Conservation (phyloP, 2,888 invertebrate species). For the Eucera pruinosa region DNA sequence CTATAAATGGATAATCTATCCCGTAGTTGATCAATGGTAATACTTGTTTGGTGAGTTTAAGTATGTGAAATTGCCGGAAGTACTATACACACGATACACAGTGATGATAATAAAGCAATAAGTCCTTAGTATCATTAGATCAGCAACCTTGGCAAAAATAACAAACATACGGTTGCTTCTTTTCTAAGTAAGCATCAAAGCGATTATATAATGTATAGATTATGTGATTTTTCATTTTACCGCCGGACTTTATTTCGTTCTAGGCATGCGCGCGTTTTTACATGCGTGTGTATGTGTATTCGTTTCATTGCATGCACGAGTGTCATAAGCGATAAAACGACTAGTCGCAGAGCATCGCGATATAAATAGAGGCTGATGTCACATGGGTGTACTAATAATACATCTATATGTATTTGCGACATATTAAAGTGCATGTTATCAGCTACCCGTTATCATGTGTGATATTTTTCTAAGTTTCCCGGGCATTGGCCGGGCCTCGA, state of each 20-base stretch:
- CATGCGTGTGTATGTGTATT: neutral
- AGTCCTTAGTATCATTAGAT: neutral
- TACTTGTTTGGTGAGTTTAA: too few relatives aligned
- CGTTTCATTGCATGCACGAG: neutral
- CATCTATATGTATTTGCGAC: slow-evolving; percentile 22
- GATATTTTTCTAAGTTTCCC: slow-evolving; percentile 3
- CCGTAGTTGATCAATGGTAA: too few relatives aligned
- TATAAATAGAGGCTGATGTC: slow-evolving; percentile 78
- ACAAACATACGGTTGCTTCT: neutral
- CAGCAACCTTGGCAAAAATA: neutral
- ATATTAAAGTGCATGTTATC: slow-evolving; percentile 19
- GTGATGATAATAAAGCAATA: neutral
- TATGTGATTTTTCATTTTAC: too few relatives aligned
- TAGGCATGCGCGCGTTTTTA: too few relatives aligned
- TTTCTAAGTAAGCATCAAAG: too few relatives aligned
- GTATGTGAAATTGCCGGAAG: too few relatives aligned
- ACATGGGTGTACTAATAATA: slow-evolving; percentile 56
- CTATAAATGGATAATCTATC: too few relatives aligned
- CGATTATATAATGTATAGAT: too few relatives aligned
- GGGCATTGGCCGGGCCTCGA: neutral
- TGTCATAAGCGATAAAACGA: slow-evolving; percentile 1
- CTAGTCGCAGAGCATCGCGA: slow-evolving; percentile 16
- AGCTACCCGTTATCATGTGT: neutral
- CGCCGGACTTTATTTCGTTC: too few relatives aligned
- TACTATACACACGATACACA: neutral